Conservation (phyloP, 2,888 invertebrate genomes). For the Digitonthophagus gazella region DNA sequence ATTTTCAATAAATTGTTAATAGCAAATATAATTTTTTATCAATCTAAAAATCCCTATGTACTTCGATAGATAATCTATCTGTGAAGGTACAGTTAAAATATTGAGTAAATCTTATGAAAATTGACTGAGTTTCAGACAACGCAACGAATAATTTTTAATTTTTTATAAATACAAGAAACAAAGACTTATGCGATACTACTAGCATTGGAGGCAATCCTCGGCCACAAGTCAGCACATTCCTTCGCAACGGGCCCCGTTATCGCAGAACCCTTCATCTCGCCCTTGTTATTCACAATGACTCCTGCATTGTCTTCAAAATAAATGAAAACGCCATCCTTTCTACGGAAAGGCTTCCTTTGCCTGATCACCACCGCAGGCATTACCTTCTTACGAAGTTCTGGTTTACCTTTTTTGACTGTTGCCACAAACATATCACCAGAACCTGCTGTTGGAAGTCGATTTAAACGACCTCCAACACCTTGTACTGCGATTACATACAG, state of each 20-base stretch:
- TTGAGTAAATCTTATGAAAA: no score
- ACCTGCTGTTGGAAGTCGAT: constrained; percentile 96
- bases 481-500: constrained; percentile 98
- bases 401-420: constrained; percentile 99
- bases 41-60: no score
- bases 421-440: constrained; percentile 99
- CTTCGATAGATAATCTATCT: no score
- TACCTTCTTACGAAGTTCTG: constrained; percentile 98
- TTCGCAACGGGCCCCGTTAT: constrained; percentile 99
- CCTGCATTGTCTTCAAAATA: constrained; percentile 99
- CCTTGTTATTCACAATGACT: constrained; percentile 99
- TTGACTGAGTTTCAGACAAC: no score
- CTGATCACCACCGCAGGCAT: constrained; percentile 99
- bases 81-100: no score
- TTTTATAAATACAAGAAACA: constrained; percentile 29
- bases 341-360: constrained; percentile 96
- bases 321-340: constrained; percentile 99
- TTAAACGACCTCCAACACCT: constrained; percentile 96
- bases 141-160: no score
- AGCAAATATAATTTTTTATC: no score
- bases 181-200: constrained; percentile 89
- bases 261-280: constrained; percentile 99
- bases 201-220: constrained; percentile 98
- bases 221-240: constrained; percentile 99
- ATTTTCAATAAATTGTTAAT: no score